These are phyloP conservation scores for Hybos culiciformis DNA, from an alignment of 2,888 invertebrate species.

Conservation along the genomic window DNA sequence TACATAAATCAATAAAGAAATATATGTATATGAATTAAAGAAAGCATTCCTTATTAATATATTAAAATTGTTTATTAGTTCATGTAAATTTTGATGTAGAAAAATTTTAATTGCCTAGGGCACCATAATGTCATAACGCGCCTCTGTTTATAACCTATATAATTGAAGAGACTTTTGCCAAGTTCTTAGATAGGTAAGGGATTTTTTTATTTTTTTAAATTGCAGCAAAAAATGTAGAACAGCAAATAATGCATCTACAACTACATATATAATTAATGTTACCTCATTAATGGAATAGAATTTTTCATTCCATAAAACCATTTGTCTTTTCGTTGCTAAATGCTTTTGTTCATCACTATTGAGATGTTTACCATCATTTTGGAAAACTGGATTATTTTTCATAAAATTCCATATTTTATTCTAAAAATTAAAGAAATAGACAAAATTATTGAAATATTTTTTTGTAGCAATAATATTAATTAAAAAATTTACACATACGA, in stretches of 20 bases:
- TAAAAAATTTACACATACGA: no score
- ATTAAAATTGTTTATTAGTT: no score
- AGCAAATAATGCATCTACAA: background rate
- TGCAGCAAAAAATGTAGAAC: background rate
- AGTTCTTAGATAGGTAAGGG: background rate
- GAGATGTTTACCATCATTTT: slow-evolving; percentile 36
- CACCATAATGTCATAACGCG: no score
- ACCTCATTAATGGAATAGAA: slow-evolving; percentile 34
- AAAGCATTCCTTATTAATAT: no score
- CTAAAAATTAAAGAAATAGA: slow-evolving; percentile 29
- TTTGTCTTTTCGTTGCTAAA: slow-evolving; percentile 43
- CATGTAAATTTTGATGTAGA: no score
- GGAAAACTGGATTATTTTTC: slow-evolving; percentile 45
- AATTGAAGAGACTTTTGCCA: background rate
- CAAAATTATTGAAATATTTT: background rate
- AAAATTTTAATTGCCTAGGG: no score
- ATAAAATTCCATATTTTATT: slow-evolving; percentile 43
- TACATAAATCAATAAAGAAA: no score
- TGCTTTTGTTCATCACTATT: slow-evolving; percentile 44
- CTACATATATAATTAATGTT: background rate
- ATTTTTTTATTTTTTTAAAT: background rate
- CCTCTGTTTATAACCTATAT: no score
- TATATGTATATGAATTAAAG: no score
- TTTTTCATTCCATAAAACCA: slow-evolving; percentile 50
- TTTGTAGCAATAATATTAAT: no score